A percentile compares a stretch with the other conserved stretches of the same genome.
Evolutionary conservation across 2,113 vertebrate species (phyloP).

Genomic region (Machaerirhynchus nigripectus): DNA sequence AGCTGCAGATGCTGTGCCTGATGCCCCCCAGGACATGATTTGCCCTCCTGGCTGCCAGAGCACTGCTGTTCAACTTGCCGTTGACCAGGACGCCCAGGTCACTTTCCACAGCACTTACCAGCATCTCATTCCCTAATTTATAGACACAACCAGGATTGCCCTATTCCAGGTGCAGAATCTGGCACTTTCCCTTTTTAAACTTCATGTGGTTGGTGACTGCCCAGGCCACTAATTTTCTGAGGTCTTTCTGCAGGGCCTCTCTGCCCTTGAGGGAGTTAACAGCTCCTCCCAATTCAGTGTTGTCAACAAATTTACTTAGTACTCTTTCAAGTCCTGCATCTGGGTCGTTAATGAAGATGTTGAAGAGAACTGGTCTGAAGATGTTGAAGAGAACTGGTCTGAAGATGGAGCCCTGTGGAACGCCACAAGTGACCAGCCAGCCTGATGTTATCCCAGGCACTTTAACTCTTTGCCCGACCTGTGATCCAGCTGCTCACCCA

Average conservation of each 20-base stretch:
- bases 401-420: background rate
- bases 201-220: background rate
- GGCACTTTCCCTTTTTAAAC: background rate
- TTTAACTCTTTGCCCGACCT: background rate
- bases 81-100: fast-evolving
- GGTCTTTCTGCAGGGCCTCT: background rate
- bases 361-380: background rate
- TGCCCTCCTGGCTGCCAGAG: background rate
- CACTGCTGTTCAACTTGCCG: background rate
- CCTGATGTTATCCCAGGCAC: background rate
- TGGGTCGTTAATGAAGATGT: fast-evolving
- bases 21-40: fast-evolving
- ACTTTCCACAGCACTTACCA: background rate
- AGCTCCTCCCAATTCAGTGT: background rate
- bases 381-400: background rate
- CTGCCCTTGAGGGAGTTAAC: background rate
- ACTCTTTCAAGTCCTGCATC: background rate
- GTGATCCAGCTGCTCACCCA: background rate
- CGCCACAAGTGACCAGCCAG: background rate
- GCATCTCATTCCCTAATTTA: background rate
- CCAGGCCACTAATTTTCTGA: fast-evolving
- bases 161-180: background rate
- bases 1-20: fast-evolving
- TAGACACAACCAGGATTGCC: background rate
- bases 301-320: background rate